Conservation (phyloP, 2,888 invertebrate species). For the Tubulanus polymorphus region DNA sequence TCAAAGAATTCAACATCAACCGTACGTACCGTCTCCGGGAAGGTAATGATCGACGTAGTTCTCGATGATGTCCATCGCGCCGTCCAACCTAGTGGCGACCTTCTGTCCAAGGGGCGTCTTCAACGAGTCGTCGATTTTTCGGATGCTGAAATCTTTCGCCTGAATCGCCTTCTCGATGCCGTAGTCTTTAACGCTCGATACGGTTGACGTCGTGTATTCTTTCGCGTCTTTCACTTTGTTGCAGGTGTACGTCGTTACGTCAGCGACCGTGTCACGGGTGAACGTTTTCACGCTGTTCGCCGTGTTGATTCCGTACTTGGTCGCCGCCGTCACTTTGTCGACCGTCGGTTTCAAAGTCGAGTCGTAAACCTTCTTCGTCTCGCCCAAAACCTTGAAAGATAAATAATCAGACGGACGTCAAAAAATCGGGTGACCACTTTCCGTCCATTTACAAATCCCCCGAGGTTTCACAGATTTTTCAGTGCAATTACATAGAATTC, state of each 20-base stretch:
- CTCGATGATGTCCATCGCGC: slow-evolving; percentile 67
- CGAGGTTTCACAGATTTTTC: no score
- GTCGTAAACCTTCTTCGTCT: slow-evolving; percentile 29
- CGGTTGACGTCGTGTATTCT: slow-evolving; percentile 56
- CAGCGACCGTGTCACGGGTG: slow-evolving; percentile 23
- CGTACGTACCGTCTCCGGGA: no score
- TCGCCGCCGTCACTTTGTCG: slow-evolving; percentile 22
- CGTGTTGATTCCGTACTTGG: slow-evolving; percentile 5
- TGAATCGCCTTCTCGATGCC: slow-evolving; percentile 68
- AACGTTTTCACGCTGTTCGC: slow-evolving; percentile 10
- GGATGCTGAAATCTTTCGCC: slow-evolving; percentile 60
- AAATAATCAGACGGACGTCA: no score
- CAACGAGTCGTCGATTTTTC: slow-evolving; percentile 21
- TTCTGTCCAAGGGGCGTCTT: slow-evolving; percentile 32
- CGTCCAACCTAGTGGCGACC: slow-evolving; percentile 60
- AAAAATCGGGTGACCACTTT: no score
- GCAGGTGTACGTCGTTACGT: slow-evolving; percentile 59
- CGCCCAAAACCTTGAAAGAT: slow-evolving; percentile 24
- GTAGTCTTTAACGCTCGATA: slow-evolving; percentile 52
- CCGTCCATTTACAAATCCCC: no score
- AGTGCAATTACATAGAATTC: no score
- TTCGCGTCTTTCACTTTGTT: slow-evolving; percentile 67
- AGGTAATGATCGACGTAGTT: slow-evolving; percentile 71
- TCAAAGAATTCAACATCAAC: no score
- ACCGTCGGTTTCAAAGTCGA: slow-evolving; percentile 31